Evolutionary conservation across 2,797 vertebrate genomes (phyloP).

Genomic region (Coracias cyanogaster): DNA sequence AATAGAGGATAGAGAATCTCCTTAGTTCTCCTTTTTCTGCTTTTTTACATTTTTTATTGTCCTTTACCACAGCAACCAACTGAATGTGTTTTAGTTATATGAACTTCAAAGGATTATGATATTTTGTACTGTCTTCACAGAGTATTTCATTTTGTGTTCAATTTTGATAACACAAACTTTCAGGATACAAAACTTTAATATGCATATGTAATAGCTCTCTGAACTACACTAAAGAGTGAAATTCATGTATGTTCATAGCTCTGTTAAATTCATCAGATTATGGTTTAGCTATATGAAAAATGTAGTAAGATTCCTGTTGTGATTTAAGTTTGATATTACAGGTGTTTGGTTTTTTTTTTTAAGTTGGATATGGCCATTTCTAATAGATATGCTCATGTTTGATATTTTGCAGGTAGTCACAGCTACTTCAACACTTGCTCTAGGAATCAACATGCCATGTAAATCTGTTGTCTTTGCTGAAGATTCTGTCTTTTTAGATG

Average conservation of each 20-base stretch:
- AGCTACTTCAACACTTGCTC: slow-evolving; percentile 68
- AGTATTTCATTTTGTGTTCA: not conserved
- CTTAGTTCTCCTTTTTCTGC: not conserved
- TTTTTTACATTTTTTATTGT: not conserved
- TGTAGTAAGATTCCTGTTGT: not conserved
- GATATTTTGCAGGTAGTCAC: slow-evolving; percentile 64
- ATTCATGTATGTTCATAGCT: not conserved
- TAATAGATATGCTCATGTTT: not conserved
- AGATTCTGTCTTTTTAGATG: slow-evolving; percentile 72
- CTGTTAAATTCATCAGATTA: not conserved
- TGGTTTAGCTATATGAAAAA: not conserved
- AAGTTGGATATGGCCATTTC: not conserved
- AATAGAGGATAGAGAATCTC: not conserved
- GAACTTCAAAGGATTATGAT: not conserved
- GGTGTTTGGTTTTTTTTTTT: not conserved
- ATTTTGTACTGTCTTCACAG: not conserved
- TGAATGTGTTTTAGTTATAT: not conserved
- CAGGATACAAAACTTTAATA: not conserved
- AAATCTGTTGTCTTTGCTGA: slow-evolving; percentile 74
- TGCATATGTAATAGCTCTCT: not conserved
- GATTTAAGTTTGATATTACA: not conserved
- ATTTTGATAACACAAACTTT: not conserved
- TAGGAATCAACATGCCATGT: slow-evolving; percentile 78
- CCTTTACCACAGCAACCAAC: not conserved
- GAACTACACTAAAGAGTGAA: not conserved